A percentile compares a stretch with the other conserved stretches of the same genome.
These are phyloP conservation scores for Hydrolagus colliei DNA, from an alignment of 2,797 vertebrate species.

Conservation along the genomic window DNA sequence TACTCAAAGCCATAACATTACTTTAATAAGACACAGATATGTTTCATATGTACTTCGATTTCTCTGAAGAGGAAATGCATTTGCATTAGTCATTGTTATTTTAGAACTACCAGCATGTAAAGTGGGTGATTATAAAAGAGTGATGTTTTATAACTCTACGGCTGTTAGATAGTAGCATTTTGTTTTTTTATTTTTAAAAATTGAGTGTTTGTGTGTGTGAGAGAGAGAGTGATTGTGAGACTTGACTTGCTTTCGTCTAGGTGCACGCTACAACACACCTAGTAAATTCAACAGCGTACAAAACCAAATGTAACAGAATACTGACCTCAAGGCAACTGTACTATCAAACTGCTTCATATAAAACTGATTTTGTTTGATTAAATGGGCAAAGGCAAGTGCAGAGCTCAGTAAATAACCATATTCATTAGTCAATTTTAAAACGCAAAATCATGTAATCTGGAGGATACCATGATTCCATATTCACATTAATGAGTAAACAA, in stretches of 20 bases:
- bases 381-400: background rate
- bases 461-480: background rate
- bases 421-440: conserved; percentile 27
- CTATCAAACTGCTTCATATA: conserved; percentile 30
- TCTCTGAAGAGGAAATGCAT: conserved; percentile 19
- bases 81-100: background rate
- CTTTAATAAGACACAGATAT: background rate
- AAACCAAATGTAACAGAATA: conserved; percentile 44
- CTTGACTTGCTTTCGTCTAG: conserved; percentile 31
- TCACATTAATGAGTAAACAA: background rate
- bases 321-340: conserved; percentile 33
- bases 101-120: background rate
- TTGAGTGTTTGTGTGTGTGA: conserved; percentile 26
- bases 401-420: background rate
- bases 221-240: conserved; percentile 37
- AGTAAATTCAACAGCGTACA: conserved; percentile 7
- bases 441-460: background rate
- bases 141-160: conserved; percentile 35
- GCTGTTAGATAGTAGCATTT: conserved; percentile 24
- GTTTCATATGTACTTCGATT: conserved; percentile 6
- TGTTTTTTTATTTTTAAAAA: conserved; percentile 30
- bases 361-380: conserved; percentile 15
- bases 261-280: conserved; percentile 34
- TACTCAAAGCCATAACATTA: background rate
- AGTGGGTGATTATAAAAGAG: background rate